phyloP scores from a whole-genome alignment of 2,888 invertebrate species.

The Arge pagana region DNA sequence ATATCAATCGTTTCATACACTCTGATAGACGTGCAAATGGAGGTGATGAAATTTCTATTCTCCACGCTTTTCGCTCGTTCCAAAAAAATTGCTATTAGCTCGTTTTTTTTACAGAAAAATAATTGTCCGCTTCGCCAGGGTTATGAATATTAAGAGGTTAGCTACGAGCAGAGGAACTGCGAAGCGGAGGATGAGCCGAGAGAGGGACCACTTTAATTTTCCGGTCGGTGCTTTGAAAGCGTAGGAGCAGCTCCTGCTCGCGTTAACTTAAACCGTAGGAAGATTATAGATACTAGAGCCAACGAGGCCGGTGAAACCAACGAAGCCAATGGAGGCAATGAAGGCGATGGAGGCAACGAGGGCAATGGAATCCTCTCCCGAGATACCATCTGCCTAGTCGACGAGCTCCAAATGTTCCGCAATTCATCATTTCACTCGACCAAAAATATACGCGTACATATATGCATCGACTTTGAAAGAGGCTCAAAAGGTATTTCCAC shows the following conservation, averaged over 20 bases:
- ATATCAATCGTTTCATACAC: too few relatives aligned
- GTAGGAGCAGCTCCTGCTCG: conserved; percentile 25
- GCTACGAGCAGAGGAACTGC: conserved; percentile 12
- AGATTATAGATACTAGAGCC: conserved; percentile 10
- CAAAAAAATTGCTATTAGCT: conserved; percentile 22
- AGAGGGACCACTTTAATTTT: conserved; percentile 47
- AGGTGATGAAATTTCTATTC: too few relatives aligned
- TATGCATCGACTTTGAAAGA: conserved; percentile 1
- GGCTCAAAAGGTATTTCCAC: background rate
- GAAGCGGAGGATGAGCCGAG: conserved; percentile 44
- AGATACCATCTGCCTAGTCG: conserved; percentile 8
- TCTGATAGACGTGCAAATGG: too few relatives aligned
- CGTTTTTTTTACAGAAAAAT: conserved; percentile 33
- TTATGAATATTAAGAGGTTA: conserved; percentile 47
- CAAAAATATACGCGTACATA: too few relatives aligned
- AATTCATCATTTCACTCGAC: conserved; percentile 7
- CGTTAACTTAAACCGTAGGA: conserved; percentile 32
- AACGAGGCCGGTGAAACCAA: conserved; percentile 11
- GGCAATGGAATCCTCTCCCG: conserved; percentile 15
- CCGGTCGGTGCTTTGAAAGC: conserved; percentile 39
- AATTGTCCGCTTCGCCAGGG: conserved; percentile 37
- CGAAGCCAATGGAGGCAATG: conserved; percentile 17
- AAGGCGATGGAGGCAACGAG: conserved; percentile 10
- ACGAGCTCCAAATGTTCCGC: conserved; percentile 1
- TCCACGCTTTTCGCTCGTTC: conserved; percentile 21